Evolutionary conservation across 2,888 invertebrate genomes (phyloP), one percentile per base, ranked within the genome.

Genomic region (Orthosia incerta): DNA sequence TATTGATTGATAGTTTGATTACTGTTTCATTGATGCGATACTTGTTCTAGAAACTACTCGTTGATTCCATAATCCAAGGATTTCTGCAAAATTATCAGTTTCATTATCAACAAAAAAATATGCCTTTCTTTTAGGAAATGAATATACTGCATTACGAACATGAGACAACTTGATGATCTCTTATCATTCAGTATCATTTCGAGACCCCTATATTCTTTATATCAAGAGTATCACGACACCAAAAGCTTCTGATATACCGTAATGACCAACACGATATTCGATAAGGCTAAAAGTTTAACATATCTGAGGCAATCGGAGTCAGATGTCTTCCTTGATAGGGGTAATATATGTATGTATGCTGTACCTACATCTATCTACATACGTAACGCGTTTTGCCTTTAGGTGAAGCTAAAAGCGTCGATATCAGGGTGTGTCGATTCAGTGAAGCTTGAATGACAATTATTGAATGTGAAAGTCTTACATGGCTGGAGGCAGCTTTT

Each of bases 281-380:
- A 83, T 77, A 83, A 73, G 76, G 65, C 67, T 62, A 60, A 70
- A 57, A 7, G 81, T 74, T 71, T 81, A 74, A 71, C 68, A 66
- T 75, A 70, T 69, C 71, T 39, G 57, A 71, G 57, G 64, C 72
- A 79, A 83, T 80, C 51, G 69, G 71, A 74, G 51, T 82, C 74
- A 70, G 80, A 82, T 82, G 63, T 79, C 61, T 79, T 71, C 82
- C 57, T 67, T 71, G 67, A 82, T 81, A 82, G 56, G 39, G 53
- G 50, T 59, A 68, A 74, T 74, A 70, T 57, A 63, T 74, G 62
- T 69, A 68, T 55, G 31, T 74, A 59, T 46, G 57, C 13, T 31
- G 67, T 53, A 53, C 31, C 2, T 51, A 39, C 26, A 20, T 57
- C 15, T 45, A 64, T 26, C 13, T 59, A 59, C 55, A 66, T 48